Conservation (phyloP, 2,888 invertebrate genomes). For the Lasioglossum leucozonium region DNA sequence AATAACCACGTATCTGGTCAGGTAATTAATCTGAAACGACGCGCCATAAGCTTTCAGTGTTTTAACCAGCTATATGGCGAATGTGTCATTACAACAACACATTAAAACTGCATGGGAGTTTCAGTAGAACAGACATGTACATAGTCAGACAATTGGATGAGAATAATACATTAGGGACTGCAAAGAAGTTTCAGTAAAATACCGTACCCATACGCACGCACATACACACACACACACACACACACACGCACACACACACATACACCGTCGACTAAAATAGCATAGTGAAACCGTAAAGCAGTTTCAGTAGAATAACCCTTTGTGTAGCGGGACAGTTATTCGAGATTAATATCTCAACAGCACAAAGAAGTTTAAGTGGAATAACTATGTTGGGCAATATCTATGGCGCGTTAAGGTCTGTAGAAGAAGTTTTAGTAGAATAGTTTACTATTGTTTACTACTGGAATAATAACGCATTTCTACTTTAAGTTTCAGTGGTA, state of each 20-base stretch:
- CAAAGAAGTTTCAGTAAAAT: neutral
- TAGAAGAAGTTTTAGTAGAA: neutral
- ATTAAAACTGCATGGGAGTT: neutral
- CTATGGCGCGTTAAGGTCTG: neutral
- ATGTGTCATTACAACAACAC: neutral
- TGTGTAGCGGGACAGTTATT: neutral
- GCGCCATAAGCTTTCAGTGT: neutral
- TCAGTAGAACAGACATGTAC: neutral
- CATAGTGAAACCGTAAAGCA: neutral
- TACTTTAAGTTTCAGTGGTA: neutral
- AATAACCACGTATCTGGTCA: neutral
- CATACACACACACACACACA: neutral
- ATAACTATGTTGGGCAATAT: neutral
- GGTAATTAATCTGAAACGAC: neutral
- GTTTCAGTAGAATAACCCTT: neutral
- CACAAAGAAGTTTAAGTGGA: neutral
- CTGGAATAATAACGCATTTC: too few species aligned
- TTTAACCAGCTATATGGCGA: neutral
- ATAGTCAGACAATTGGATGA: neutral
- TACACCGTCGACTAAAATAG: neutral
- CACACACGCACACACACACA: neutral
- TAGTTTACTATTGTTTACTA: too few species aligned
- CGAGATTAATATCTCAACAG: neutral
- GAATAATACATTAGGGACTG: neutral
- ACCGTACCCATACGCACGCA: neutral